phyloP scores from a whole-genome alignment of 2,888 invertebrate genomes.

The Aromia moschata region DNA sequence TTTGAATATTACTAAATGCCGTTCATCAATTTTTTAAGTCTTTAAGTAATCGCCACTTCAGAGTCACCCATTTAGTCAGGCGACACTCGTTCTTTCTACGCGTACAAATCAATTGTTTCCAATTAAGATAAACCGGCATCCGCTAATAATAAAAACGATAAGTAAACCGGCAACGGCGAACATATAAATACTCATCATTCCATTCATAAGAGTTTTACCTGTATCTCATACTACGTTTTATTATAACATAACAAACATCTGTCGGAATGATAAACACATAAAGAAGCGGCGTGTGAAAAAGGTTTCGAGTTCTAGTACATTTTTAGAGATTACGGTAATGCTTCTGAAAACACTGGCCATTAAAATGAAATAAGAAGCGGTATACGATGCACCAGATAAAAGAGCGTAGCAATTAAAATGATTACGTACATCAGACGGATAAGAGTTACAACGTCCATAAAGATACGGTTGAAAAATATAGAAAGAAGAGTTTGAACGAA shows the following conservation, averaged over 20 bases:
- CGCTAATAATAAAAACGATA: neutral
- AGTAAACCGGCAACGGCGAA: neutral
- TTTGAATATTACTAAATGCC: no score
- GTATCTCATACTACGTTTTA: neutral
- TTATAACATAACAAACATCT: neutral
- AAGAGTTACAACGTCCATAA: no score
- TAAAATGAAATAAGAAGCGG: slow-evolving; percentile 1
- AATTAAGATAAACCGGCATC: neutral
- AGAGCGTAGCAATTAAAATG: neutral
- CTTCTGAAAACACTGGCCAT: neutral
- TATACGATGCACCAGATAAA: neutral
- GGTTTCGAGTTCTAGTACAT: neutral
- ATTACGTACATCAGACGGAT: neutral
- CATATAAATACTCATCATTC: neutral
- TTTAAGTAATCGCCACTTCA: no score
- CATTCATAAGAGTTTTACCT: neutral
- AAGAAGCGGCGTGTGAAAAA: neutral
- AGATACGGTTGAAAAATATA: no score
- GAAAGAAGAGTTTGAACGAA: no score
- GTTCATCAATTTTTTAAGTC: no score
- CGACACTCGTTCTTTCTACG: no score
- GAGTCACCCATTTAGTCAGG: no score
- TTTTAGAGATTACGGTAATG: neutral
- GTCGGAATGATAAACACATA: neutral
- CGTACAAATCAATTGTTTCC: neutral